A percentile compares a stretch with the other conserved stretches of the same genome.
phyloP scores from a whole-genome alignment of 2,888 invertebrate species.

The Sminthurinus aureus region DNA sequence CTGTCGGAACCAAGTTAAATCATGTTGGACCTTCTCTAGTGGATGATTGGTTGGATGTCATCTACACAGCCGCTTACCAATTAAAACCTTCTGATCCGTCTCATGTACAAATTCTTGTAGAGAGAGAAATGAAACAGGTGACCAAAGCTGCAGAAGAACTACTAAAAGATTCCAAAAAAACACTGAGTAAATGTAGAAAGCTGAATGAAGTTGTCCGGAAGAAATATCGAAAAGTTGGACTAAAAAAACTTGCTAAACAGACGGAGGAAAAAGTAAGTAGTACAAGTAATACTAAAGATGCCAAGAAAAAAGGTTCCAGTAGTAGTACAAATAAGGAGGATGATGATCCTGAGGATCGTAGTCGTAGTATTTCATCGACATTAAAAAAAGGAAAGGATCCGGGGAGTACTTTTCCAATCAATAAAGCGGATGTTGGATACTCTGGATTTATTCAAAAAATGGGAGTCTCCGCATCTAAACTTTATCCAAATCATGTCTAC shows the following conservation, averaged over 20 bases:
- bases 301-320: not conserved
- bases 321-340: not conserved
- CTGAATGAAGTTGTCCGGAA: slow-evolving; percentile 2
- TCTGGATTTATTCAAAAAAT: slow-evolving; percentile 30
- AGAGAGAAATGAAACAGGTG: slow-evolving; percentile 31
- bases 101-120: slow-evolving; percentile 1
- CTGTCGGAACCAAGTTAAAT: slow-evolving; percentile 39
- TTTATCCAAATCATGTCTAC: slow-evolving; percentile 45
- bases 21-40: slow-evolving; percentile 37
- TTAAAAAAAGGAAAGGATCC: not conserved
- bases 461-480: slow-evolving; percentile 21
- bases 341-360: too few species aligned
- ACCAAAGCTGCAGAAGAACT: slow-evolving; percentile 35
- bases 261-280: not conserved
- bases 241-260: not conserved
- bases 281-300: too few species aligned
- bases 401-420: not conserved
- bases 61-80: slow-evolving; percentile 33
- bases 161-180: slow-evolving; percentile 34
- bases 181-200: slow-evolving; percentile 28
- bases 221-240: slow-evolving; percentile 23
- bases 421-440: slow-evolving; percentile 13
- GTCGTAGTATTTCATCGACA: too few species aligned
- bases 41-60: slow-evolving; percentile 45
- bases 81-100: slow-evolving; percentile 24